Conservation (phyloP, 2,888 invertebrate genomes). For the Apodemia mormo region DNA sequence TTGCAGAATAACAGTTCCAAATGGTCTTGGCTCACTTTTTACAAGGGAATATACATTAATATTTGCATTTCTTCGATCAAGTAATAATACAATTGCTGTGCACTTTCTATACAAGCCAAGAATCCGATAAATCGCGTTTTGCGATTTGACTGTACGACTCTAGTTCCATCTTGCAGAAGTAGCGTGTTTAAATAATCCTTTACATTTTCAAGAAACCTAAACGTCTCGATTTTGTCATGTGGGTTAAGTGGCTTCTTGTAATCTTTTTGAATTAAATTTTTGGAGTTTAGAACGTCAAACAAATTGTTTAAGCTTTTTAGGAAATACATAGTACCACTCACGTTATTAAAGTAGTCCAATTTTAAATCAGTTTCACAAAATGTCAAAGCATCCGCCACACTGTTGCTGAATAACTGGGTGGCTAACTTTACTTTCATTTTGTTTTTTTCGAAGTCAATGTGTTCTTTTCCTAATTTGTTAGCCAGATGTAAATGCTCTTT, state of each 20-base stretch:
- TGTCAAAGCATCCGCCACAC: not conserved
- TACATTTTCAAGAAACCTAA: not conserved
- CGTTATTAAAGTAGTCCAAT: not conserved
- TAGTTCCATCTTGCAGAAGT: not conserved
- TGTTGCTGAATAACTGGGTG: not conserved
- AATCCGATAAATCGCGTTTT: not conserved
- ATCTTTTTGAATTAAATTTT: not conserved
- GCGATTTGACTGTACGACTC: conserved; percentile 3
- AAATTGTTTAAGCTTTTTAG: not conserved
- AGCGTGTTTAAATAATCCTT: not conserved
- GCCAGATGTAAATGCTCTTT: not conserved
- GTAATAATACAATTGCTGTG: not conserved
- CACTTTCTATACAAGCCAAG: not conserved
- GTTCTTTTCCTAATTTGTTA: not conserved
- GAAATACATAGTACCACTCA: not conserved
- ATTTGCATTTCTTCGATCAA: not conserved
- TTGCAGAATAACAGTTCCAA: conserved; percentile 1
- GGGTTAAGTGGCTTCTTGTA: not conserved
- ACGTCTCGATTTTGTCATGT: not conserved
- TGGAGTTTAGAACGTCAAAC: not conserved
- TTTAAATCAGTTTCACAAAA: not conserved
- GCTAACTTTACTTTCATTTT: not conserved
- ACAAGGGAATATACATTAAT: not conserved
- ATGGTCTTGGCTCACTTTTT: not conserved
- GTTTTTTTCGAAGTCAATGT: not conserved